Percentiles rank a stretch among this genome's conserved stretches.
These are phyloP conservation scores for Sminthopsis crassicaudata DNA, from an alignment of 2,113 vertebrate genomes.

Conservation along the genomic window DNA sequence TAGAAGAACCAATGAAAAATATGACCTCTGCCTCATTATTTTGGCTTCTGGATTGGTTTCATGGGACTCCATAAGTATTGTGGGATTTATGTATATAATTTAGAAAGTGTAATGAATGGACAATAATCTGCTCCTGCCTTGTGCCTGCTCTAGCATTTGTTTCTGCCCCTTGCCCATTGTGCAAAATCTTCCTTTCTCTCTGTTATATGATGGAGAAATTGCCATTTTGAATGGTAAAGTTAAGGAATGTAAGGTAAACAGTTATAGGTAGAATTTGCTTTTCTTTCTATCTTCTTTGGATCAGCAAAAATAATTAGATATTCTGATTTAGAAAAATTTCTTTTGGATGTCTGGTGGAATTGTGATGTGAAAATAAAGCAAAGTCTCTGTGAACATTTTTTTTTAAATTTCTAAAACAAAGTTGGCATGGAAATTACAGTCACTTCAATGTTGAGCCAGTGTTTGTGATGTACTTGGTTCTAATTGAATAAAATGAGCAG, in stretches of 20 bases:
- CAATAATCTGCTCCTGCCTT: not conserved
- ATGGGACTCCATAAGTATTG: not conserved
- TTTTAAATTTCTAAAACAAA: not conserved
- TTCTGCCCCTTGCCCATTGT: not conserved
- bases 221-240: not conserved
- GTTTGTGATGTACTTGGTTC: not conserved
- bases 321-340: not conserved
- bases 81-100: not conserved
- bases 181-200: not conserved
- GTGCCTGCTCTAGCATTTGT: not conserved
- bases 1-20: not conserved
- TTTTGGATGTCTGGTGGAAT: not conserved
- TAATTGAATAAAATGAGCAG: not conserved
- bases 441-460: not conserved
- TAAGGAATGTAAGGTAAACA: not conserved
- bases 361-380: not conserved
- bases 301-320: not conserved
- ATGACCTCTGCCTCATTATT: not conserved
- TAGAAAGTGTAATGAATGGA: not conserved
- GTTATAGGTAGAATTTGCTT: not conserved
- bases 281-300: not conserved
- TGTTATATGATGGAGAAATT: not conserved
- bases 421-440: not conserved
- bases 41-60: not conserved
- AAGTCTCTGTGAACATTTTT: not conserved